Base-by-base conservation (phyloP, 2,888 invertebrate species). In the Podotricha telesiphe region DNA sequence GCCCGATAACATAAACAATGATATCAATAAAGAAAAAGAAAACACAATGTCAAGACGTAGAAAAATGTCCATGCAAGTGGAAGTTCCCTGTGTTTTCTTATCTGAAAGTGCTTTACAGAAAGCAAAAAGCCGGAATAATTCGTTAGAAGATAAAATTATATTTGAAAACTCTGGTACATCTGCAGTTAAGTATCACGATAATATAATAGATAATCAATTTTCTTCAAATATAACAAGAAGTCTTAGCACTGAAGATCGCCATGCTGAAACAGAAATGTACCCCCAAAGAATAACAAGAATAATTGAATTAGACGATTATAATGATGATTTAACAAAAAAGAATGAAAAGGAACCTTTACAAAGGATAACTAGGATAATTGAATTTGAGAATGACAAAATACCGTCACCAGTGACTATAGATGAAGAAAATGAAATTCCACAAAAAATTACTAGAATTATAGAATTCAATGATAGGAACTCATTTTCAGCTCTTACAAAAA, bases 41-140 rank as follows among this genome's bases (percentile, higher is more conserved):
- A 87, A 85, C 75, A 82, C 86, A 47, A 85, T 62, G 62, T 62
- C 87, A 15, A 83, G 93, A 76, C 82, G 87, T 77, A 85, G 93
- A 70, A 93, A 93, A 82, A 87, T 93, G 86, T 93, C 93, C 63
- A 93, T 93, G 92, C 93, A 93, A 83, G 89, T 93, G 66, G 93
- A 93, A 80, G 93, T 93, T 48, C 93, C 93, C 62, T 93, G 93
- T 83, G 93, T 93, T 76, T 93, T 93, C 78, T 86, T 93, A 62
- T 87, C 92, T 69, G 93, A 93, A 83, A 91, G 88, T 79, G 90
- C 88, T 69, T 79, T 91, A 72, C 89, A 91, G 77, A 91, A 90
- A 78, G 92, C 89, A 70, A 93, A 91, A 78, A 87, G 86, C 75
- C 89, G 92, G 71, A 87, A 83, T 76, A 89, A 91, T 79, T 92